phyloP scores from a whole-genome alignment of 1,140 invertebrate species.

The Drosophila ohnishii region DNA sequence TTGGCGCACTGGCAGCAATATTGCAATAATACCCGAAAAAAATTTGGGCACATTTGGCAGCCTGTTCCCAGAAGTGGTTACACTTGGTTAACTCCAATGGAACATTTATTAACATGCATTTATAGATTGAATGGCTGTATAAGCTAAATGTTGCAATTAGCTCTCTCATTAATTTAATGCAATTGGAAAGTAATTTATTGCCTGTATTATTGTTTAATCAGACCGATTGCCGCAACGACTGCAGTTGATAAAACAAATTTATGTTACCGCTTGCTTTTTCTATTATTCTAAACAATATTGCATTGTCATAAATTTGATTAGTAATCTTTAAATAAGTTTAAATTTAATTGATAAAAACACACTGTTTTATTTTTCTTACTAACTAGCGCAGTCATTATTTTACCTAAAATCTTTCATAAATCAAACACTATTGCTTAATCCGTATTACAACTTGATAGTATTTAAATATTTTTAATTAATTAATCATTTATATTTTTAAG shows the following conservation, averaged over 20 bases:
- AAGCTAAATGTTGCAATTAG: not conserved
- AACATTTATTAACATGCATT: conserved; percentile 2
- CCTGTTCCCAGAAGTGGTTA: conserved; percentile 20
- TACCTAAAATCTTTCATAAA: not conserved
- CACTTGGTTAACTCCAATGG: conserved; percentile 11
- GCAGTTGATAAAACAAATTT: conserved; percentile 1
- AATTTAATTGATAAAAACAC: too few relatives aligned
- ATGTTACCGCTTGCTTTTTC: not conserved
- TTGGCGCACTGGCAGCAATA: conserved; percentile 65
- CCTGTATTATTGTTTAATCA: not conserved
- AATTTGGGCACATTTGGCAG: conserved; percentile 12
- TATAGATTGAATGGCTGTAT: not conserved
- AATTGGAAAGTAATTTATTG: not conserved
- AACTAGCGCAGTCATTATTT: not conserved
- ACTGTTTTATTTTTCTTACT: not conserved
- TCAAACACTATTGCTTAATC: too few relatives aligned
- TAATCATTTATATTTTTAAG: not conserved
- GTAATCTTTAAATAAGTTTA: too few relatives aligned
- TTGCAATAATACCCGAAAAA: conserved; percentile 59
- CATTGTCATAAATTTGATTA: not conserved
- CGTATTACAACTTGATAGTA: not conserved
- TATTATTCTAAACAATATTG: conserved; percentile 1
- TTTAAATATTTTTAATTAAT: not conserved
- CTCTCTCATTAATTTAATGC: not conserved
- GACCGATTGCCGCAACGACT: not conserved